Percentiles rank a stretch among this genome's conserved stretches.
phyloP scores from a whole-genome alignment of 2,113 vertebrate genomes.

The Zeus faber region DNA sequence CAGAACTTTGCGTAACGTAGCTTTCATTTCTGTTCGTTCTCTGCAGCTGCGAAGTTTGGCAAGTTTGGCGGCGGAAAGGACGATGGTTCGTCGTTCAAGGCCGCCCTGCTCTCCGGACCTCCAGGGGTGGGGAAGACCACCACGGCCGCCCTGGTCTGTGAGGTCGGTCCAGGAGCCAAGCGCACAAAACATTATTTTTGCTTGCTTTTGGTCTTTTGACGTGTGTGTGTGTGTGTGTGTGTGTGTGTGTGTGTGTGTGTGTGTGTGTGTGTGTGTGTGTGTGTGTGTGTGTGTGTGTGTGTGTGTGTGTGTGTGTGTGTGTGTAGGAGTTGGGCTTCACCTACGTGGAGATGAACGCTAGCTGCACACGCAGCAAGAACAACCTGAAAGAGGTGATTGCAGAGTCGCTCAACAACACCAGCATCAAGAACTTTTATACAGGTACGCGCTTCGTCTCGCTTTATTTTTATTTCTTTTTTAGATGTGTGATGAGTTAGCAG shows the following conservation, averaged over 20 bases:
- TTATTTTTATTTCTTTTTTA: too few species aligned
- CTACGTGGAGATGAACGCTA: slow-evolving; percentile 96
- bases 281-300: slow-evolving; percentile 80
- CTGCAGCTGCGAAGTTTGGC: slow-evolving; percentile 65
- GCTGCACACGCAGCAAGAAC: slow-evolving; percentile 92
- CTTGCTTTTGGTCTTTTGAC: background rate
- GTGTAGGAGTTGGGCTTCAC: slow-evolving; percentile 89
- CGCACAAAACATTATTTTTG: background rate
- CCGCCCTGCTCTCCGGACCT: slow-evolving; percentile 92
- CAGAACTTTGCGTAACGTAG: too few species aligned
- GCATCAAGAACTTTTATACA: slow-evolving; percentile 89
- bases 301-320: slow-evolving; percentile 59
- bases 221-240: slow-evolving; percentile 5
- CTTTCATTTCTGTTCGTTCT: background rate
- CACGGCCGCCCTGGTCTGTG: slow-evolving; percentile 90
- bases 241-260: slow-evolving; percentile 3
- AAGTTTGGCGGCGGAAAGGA: slow-evolving; percentile 85
- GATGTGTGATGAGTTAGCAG: too few species aligned
- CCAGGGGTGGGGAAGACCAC: slow-evolving; percentile 97
- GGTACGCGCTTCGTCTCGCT: too few species aligned
- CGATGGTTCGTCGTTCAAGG: slow-evolving; percentile 84
- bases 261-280: slow-evolving; percentile 73
- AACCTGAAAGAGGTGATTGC: slow-evolving; percentile 88
- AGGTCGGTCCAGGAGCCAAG: slow-evolving; percentile 76
- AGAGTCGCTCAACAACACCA: slow-evolving; percentile 93